Evolutionary conservation across 2,113 vertebrate species (phyloP), one percentile per base, ranked within the genome.

Genomic region (Semicossyphus pulcher): DNA sequence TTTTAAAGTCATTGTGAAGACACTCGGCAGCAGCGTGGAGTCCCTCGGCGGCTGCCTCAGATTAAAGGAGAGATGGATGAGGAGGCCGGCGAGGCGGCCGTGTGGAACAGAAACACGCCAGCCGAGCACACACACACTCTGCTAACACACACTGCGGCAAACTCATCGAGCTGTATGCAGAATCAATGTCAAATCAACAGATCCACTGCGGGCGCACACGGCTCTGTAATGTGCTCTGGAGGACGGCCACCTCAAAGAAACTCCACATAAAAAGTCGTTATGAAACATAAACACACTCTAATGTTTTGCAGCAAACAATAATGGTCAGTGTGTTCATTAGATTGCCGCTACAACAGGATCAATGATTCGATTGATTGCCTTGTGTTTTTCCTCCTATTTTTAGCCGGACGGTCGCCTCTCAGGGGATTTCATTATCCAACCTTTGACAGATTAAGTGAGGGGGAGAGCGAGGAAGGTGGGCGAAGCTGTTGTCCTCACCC

Each of bases 1-100:
- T 86, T 86, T 85, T 85, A 65, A 77, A 85, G 82, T 71, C 82
- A 84, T 83, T 78, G 77, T 81, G 47, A 73, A 82, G 75, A 86
- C 79, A 37, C 69, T 53, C 48, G 1, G 76, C 48, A 51, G 65
- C 37, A 65, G 42, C n/a, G 18, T 21, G 32, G 56, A 47, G 65
- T 86, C 87, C 83, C 84, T 58, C 51, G 74, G 73, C 61, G 10
- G 39, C 67, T 69, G 74, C 65, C 66, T 86, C 57, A 80, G 81
- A 81, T 82, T 80, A 84, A 85, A 61, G 72, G 42, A 58, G 72
- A 79, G 84, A 80, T 88, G 61, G 83, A 83, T 60, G 74, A 79
- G 81, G 78, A 41, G 84, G 75, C 42, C 29, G 2, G 16, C 6
- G 64, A 75, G 20, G 44, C 52, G 41, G 64, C 63, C 10, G n/a